These are phyloP conservation scores for Bombus waltoni DNA, from an alignment of 1,140 invertebrate species.

Conservation along the genomic window DNA sequence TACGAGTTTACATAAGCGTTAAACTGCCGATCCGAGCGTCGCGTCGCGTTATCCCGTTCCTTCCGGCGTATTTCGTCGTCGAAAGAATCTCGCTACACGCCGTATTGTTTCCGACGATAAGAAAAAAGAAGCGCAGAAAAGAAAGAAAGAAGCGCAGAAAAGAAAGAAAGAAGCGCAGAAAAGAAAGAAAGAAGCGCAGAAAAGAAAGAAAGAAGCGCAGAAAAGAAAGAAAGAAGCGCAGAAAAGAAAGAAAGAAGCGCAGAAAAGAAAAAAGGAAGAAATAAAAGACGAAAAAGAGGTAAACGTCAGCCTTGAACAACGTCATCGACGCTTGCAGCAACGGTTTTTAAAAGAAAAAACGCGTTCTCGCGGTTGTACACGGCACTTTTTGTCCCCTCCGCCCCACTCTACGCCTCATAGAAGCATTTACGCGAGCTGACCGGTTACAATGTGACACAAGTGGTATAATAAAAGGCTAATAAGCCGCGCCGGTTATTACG, in stretches of 20 bases:
- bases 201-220: neutral
- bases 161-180: neutral
- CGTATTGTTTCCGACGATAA: neutral
- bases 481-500: slow-evolving; percentile 8
- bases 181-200: rapidly evolving
- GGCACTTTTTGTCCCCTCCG: neutral
- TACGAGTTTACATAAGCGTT: neutral
- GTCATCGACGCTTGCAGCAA: neutral
- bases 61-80: slow-evolving; percentile 3
- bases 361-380: neutral
- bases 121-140: neutral
- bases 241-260: neutral
- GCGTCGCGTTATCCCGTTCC: neutral
- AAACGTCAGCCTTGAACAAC: slow-evolving; percentile 16
- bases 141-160: too few species aligned
- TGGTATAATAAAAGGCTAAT: slow-evolving; percentile 42
- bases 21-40: neutral
- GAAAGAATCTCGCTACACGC: neutral
- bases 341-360: neutral
- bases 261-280: too few species aligned
- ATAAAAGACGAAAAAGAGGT: neutral
- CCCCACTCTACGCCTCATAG: neutral
- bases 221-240: too few species aligned
- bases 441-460: slow-evolving; percentile 38
- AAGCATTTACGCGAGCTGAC: neutral